Percentiles rank a stretch among this genome's conserved stretches.
phyloP scores from a whole-genome alignment of 2,113 vertebrate genomes.

The Rhipidura dahli region DNA sequence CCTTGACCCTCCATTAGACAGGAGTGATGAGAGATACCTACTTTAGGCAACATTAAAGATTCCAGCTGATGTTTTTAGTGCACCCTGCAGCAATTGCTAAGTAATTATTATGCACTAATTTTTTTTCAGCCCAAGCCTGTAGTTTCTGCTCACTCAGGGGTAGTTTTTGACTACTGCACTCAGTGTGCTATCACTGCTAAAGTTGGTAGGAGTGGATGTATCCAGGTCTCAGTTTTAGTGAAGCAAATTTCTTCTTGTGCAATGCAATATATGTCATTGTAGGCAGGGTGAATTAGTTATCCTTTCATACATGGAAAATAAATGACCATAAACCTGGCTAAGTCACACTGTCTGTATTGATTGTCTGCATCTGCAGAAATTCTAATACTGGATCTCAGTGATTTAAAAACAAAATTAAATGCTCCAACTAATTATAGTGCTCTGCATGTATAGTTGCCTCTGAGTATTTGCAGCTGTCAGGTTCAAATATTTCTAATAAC shows the following conservation, averaged over 20 bases:
- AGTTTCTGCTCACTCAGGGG: neutral
- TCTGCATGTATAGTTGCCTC: constrained; percentile 13
- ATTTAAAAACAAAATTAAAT: constrained; percentile 45
- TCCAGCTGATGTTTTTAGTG: neutral
- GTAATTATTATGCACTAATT: neutral
- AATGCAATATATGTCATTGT: neutral
- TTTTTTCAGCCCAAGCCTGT: neutral
- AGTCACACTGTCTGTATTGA: constrained; percentile 46
- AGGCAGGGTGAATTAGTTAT: neutral
- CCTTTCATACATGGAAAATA: neutral
- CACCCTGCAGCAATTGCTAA: neutral
- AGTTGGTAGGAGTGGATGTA: neutral
- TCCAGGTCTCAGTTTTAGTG: neutral
- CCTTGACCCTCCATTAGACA: neutral
- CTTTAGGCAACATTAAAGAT: neutral
- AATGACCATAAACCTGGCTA: constrained; percentile 36
- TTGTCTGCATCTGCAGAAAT: constrained; percentile 4
- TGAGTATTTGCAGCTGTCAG: constrained; percentile 62
- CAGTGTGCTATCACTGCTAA: neutral
- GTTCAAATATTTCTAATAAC: constrained; percentile 54
- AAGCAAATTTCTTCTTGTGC: constrained; percentile 1
- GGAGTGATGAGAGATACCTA: neutral
- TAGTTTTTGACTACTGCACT: neutral
- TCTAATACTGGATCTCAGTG: constrained; percentile 4
- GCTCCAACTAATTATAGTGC: constrained; percentile 47